phyloP scores from a whole-genome alignment of 1,140 invertebrate species.

The Drosophila cardini region DNA sequence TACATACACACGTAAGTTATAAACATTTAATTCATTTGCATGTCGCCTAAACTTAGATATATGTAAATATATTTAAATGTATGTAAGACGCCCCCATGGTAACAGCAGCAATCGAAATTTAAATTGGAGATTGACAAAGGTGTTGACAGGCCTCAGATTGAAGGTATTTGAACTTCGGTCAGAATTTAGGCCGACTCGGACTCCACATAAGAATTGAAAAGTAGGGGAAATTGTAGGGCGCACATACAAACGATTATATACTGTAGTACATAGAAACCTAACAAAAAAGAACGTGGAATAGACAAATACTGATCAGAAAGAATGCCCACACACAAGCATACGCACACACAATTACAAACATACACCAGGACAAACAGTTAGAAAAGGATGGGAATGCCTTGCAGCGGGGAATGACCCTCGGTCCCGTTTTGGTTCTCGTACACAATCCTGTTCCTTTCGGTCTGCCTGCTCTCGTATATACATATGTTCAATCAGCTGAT shows the following conservation, averaged over 20 bases:
- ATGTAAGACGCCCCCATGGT: constrained; percentile 14
- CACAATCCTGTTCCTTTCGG: constrained; percentile 34
- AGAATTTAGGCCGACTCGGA: constrained; percentile 29
- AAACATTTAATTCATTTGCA: constrained; percentile 35
- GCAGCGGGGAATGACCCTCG: constrained; percentile 55
- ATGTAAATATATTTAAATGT: not conserved
- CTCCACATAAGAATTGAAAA: constrained; percentile 18
- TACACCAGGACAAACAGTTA: constrained; percentile 59
- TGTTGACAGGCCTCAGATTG: constrained; percentile 36
- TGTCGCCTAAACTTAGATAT: constrained; percentile 1
- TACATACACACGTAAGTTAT: constrained; percentile 47
- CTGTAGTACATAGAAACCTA: constrained; percentile 45
- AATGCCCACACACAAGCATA: constrained; percentile 33
- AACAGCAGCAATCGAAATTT: constrained; percentile 24
- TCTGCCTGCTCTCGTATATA: constrained; percentile 13
- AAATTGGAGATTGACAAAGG: constrained; percentile 48
- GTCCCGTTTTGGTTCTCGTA: constrained; percentile 46
- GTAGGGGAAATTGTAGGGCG: constrained; percentile 41
- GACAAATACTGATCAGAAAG: constrained; percentile 73
- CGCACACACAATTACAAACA: constrained; percentile 17
- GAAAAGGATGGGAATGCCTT: constrained; percentile 60
- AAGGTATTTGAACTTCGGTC: constrained; percentile 49
- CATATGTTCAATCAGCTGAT: constrained; percentile 80
- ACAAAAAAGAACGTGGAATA: constrained; percentile 18
- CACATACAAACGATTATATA: constrained; percentile 2